Percentiles rank a stretch among this genome's conserved stretches.
phyloP scores from a whole-genome alignment of 2,797 vertebrate genomes.

The Adrianichthys oophorus region DNA sequence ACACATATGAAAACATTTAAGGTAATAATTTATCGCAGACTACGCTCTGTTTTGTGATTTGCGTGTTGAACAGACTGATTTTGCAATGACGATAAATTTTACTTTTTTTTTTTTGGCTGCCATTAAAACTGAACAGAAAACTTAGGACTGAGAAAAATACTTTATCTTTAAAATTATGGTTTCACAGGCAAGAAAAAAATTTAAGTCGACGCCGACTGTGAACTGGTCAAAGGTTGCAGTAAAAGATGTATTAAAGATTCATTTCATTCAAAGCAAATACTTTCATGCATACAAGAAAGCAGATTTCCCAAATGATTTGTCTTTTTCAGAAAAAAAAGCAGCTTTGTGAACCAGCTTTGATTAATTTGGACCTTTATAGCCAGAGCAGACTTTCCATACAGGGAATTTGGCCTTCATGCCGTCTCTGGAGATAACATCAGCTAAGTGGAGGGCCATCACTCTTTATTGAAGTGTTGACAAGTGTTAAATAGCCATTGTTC shows the following conservation, averaged over 20 bases:
- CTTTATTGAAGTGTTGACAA: slow-evolving; percentile 60
- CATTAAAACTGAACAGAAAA: slow-evolving; percentile 14
- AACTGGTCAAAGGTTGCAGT: neutral
- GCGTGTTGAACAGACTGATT: too few species aligned
- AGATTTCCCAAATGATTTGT: slow-evolving; percentile 19
- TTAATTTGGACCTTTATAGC: slow-evolving; percentile 13
- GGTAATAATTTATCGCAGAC: too few species aligned
- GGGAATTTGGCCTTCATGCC: slow-evolving; percentile 27
- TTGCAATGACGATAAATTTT: too few species aligned
- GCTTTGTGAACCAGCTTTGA: slow-evolving; percentile 5
- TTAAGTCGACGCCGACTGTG: neutral
- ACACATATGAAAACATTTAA: too few species aligned
- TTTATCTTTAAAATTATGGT: too few species aligned
- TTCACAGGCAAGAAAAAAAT: neutral
- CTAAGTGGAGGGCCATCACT: slow-evolving; percentile 55
- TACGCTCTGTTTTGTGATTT: too few species aligned
- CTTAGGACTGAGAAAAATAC: neutral
- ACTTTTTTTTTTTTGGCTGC: slow-evolving; percentile 1
- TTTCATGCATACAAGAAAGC: slow-evolving; percentile 7
- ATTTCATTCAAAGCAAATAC: neutral
- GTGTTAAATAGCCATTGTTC: slow-evolving; percentile 61
- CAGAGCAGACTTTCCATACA: slow-evolving; percentile 30
- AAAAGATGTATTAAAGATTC: neutral
- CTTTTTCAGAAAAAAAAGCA: neutral
- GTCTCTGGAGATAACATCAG: slow-evolving; percentile 44